phyloP scores from a whole-genome alignment of 2,888 invertebrate genomes.

The Elgonia sp. region DNA sequence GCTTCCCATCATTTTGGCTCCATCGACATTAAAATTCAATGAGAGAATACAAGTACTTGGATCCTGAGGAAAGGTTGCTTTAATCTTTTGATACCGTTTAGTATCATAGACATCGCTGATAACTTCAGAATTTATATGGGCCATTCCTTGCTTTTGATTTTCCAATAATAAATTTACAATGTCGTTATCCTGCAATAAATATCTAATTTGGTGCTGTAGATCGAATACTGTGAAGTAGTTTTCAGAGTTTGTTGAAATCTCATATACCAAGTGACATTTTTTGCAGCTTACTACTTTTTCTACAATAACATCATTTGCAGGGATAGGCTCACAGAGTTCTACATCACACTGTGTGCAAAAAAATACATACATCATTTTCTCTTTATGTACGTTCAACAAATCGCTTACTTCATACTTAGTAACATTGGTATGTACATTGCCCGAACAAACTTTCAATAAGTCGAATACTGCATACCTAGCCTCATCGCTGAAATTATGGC shows the following conservation, averaged over 20 bases:
- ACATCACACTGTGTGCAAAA: constrained; percentile 18
- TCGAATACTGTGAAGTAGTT: constrained; percentile 48
- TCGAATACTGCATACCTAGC: constrained; percentile 34
- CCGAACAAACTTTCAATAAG: constrained; percentile 33
- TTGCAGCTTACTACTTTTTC: constrained; percentile 17
- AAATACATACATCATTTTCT: constrained; percentile 45
- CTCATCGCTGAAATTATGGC: constrained; percentile 31
- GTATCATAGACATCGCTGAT: constrained; percentile 43
- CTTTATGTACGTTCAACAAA: neutral
- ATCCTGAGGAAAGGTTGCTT: too few relatives aligned
- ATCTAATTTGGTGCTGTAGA: constrained; percentile 40
- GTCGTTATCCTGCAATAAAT: constrained; percentile 31
- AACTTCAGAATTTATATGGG: neutral
- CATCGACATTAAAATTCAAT: constrained; percentile 48
- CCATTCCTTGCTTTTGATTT: neutral
- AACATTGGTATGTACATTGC: neutral
- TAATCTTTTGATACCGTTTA: too few relatives aligned
- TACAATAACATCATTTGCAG: neutral
- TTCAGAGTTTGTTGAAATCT: constrained; percentile 16
- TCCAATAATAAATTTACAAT: constrained; percentile 22
- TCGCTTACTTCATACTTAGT: constrained; percentile 13
- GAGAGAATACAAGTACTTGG: constrained; percentile 24
- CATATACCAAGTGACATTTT: constrained; percentile 15
- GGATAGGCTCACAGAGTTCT: constrained; percentile 33
- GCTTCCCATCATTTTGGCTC: constrained; percentile 35